A percentile compares a stretch with the other conserved stretches of the same genome.
Conservation (phyloP, 2,113 vertebrate genomes). For the Aegotheles bennettii region DNA sequence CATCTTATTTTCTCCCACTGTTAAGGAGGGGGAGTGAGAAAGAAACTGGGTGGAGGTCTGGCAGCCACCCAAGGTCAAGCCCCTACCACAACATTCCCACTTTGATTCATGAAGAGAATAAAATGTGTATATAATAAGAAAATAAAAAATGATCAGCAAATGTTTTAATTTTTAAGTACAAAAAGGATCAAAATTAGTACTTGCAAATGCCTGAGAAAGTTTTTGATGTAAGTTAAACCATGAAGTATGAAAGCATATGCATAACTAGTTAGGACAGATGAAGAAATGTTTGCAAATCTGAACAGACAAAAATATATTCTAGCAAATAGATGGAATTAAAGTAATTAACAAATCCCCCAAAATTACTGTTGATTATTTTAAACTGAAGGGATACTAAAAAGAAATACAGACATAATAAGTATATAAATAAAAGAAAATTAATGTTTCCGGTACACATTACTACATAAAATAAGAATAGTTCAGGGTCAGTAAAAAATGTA, state of each 20-base stretch:
- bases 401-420: background rate
- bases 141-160: background rate
- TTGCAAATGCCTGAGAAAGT: background rate
- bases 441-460: background rate
- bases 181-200: background rate
- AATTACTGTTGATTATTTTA: background rate
- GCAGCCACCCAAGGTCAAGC: background rate
- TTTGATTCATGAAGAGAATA: background rate
- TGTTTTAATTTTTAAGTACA: background rate
- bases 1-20: background rate
- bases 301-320: background rate
- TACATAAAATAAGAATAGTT: background rate
- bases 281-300: background rate
- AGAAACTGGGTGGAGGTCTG: background rate
- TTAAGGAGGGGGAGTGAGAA: background rate
- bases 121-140: background rate
- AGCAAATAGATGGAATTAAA: background rate
- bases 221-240: background rate
- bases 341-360: background rate
- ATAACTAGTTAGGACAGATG: background rate
- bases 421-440: background rate
- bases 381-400: background rate
- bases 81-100: background rate
- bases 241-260: background rate
- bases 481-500: background rate